Percentiles rank a stretch among this genome's conserved stretches.
phyloP scores from a whole-genome alignment of 2,113 vertebrate genomes.

The Ophthalmotilapia sp. region DNA sequence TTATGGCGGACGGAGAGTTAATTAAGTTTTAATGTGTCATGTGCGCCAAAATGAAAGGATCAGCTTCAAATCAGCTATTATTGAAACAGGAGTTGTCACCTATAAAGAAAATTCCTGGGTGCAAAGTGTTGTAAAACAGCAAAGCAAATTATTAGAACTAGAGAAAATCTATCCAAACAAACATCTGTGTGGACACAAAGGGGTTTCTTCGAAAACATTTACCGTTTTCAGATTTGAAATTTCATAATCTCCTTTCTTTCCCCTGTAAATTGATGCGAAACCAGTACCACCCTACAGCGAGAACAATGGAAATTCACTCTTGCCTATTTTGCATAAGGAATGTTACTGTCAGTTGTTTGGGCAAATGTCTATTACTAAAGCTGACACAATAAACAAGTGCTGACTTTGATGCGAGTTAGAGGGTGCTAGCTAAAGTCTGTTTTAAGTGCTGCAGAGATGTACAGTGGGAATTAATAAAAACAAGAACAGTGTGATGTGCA shows the following conservation, averaged over 20 bases:
- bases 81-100: background rate
- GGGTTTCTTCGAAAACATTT: background rate
- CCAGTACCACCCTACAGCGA: background rate
- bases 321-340: conserved; percentile 24
- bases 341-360: conserved; percentile 31
- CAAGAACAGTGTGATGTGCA: conserved; percentile 67
- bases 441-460: conserved; percentile 50
- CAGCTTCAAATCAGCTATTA: background rate
- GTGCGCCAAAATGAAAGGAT: conserved; percentile 7
- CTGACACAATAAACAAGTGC: conserved; percentile 41
- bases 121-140: background rate
- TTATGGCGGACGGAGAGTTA: conserved; percentile 25
- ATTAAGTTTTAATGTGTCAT: conserved; percentile 52
- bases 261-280: conserved; percentile 23
- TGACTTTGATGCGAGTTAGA: conserved; percentile 51
- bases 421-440: conserved; percentile 27
- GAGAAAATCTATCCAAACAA: background rate
- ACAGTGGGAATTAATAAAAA: conserved; percentile 73
- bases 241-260: background rate
- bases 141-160: background rate
- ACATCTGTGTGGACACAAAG: background rate
- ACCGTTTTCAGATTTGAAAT: background rate
- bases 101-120: background rate
- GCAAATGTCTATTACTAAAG: conserved; percentile 40
- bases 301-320: background rate